Percentiles rank a stretch among this genome's conserved stretches.
phyloP scores from a whole-genome alignment of 2,797 vertebrate species.

The Coranthus polyacanthus region DNA sequence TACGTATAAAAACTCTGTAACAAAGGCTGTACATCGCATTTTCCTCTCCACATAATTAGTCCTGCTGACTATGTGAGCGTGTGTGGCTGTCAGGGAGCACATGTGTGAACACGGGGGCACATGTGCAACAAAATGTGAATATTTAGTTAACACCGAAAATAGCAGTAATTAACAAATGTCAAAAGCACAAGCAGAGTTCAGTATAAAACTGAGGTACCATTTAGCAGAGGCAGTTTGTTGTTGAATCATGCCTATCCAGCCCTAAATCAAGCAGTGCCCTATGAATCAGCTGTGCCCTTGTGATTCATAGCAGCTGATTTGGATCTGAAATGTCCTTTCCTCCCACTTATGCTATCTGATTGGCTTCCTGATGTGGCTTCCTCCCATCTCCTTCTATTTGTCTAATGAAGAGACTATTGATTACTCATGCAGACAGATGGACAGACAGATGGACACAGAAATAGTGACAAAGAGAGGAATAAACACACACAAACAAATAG shows the following conservation, averaged over 20 bases:
- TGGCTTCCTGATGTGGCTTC: constrained; percentile 68
- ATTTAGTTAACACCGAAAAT: constrained; percentile 26
- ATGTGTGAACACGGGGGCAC: constrained; percentile 4
- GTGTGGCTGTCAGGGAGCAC: neutral
- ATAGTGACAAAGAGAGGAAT: constrained; percentile 38
- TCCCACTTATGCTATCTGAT: constrained; percentile 76
- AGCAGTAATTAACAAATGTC: constrained; percentile 53
- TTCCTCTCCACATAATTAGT: no score
- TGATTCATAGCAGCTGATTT: constrained; percentile 77
- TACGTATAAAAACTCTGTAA: no score
- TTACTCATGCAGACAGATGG: constrained; percentile 65
- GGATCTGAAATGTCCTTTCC: constrained; percentile 76
- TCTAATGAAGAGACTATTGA: constrained; percentile 81
- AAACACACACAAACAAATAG: constrained; percentile 34
- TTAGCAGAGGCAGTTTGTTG: constrained; percentile 44
- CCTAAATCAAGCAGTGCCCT: constrained; percentile 66
- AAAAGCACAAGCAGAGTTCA: constrained; percentile 23
- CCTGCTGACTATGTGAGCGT: neutral
- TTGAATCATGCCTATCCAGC: constrained; percentile 55
- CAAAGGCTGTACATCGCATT: no score
- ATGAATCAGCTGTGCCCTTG: constrained; percentile 77
- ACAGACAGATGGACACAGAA: constrained; percentile 63
- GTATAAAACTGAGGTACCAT: constrained; percentile 28
- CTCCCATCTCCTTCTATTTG: constrained; percentile 77
- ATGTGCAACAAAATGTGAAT: constrained; percentile 17